phyloP scores from a whole-genome alignment of 2,113 vertebrate species.

The rabbit (Oryctolagus cuniculus) region mOryCun1.1 NC_091432.1:156526501-156527000 shows the following conservation, averaged over 20 bases:
- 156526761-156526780: neutral
- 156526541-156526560: too few relatives aligned
- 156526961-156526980: neutral
- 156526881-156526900: neutral
- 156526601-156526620: too few relatives aligned
- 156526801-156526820: neutral
- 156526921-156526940: neutral
- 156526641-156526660: too few relatives aligned
- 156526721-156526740: slow-evolving; percentile 16
- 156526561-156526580: too few relatives aligned
- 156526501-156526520: too few relatives aligned
- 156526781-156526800: neutral
- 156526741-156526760: neutral
- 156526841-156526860: neutral
- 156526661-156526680: neutral
- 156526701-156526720: neutral
- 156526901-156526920: neutral
- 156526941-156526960: too few relatives aligned
- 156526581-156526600: too few relatives aligned
- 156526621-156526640: too few relatives aligned
- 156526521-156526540: too few relatives aligned
- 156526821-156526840: neutral
- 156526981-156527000: neutral
- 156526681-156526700: neutral
- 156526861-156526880: neutral